A percentile compares a stretch with the other conserved stretches of the same genome.
Conservation (phyloP, 2,113 vertebrate species). For the Pelusios castaneus region DNA sequence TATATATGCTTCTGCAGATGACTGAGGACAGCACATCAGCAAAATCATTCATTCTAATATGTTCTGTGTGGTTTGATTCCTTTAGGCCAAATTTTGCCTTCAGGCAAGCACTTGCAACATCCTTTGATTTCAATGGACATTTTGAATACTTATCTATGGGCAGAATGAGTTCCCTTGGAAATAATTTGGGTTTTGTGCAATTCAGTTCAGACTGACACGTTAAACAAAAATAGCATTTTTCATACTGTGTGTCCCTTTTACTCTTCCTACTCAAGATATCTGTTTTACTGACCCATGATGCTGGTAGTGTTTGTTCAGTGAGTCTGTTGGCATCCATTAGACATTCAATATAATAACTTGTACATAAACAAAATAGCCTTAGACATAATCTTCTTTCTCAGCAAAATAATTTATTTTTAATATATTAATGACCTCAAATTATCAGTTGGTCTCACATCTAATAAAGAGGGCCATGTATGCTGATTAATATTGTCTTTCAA, state of each 20-base stretch:
- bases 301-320: background rate
- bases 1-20: background rate
- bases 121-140: background rate
- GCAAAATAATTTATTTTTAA: background rate
- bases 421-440: background rate
- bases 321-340: background rate
- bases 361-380: background rate
- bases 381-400: background rate
- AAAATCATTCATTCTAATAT: background rate
- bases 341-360: background rate
- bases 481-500: background rate
- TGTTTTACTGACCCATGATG: background rate
- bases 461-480: background rate
- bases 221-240: background rate
- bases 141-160: background rate
- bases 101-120: background rate
- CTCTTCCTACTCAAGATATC: background rate
- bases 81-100: background rate
- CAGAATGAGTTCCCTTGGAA: background rate
- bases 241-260: background rate
- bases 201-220: background rate
- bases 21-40: background rate
- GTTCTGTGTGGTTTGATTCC: background rate
- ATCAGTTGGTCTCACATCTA: background rate
- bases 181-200: background rate